phyloP scores from a whole-genome alignment of 1,140 invertebrate species.

The Drosophila lacertosa region DNA sequence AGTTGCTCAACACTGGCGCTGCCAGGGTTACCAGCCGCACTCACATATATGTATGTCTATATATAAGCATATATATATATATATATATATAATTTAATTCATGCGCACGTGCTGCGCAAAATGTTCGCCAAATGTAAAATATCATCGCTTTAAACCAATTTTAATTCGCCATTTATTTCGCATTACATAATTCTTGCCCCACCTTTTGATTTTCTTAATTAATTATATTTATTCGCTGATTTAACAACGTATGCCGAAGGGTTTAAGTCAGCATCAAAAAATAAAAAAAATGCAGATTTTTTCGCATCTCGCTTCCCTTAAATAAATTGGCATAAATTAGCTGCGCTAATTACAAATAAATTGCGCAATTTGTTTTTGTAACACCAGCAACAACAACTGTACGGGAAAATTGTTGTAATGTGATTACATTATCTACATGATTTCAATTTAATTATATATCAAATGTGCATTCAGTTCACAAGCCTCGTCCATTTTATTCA shows the following conservation, averaged over 20 bases:
- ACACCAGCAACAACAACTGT: neutral
- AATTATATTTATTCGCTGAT: conserved; percentile 50
- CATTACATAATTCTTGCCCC: conserved; percentile 31
- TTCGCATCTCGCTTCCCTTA: conserved; percentile 17
- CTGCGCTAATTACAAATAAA: conserved; percentile 69
- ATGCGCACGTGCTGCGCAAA: conserved; percentile 38
- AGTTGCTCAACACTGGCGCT: conserved; percentile 29
- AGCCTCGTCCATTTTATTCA: conserved; percentile 38
- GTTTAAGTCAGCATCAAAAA: conserved; percentile 16
- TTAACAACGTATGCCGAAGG: conserved; percentile 52
- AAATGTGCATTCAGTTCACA: conserved; percentile 41
- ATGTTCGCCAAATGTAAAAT: conserved; percentile 6
- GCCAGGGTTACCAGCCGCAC: conserved; percentile 32
- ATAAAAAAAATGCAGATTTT: conserved; percentile 5
- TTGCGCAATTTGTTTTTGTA: conserved; percentile 60
- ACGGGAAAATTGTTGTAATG: conserved; percentile 35
- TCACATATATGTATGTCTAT: too few species aligned
- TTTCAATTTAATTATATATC: conserved; percentile 42
- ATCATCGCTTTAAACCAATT: conserved; percentile 45
- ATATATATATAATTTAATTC: conserved; percentile 65
- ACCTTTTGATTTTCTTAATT: conserved; percentile 34
- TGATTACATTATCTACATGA: conserved; percentile 38
- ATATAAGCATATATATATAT: too few species aligned
- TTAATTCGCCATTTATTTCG: conserved; percentile 63
- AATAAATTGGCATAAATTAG: conserved; percentile 66